Conservation (phyloP, 2,888 invertebrate species). For the Torymus auratus region DNA sequence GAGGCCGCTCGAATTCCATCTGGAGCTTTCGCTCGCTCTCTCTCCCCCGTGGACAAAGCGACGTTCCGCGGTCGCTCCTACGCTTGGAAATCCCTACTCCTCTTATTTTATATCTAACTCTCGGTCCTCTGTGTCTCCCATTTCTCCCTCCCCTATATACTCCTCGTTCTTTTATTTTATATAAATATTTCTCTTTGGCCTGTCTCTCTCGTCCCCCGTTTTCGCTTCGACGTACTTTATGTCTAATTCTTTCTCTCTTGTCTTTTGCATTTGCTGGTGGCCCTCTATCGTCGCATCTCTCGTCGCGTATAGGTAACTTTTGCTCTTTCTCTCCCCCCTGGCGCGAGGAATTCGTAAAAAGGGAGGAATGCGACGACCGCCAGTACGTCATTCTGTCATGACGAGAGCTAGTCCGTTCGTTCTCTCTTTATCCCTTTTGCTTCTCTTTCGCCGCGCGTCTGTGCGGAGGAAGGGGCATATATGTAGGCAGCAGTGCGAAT, state of each 20-base stretch:
- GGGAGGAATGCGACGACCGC: conserved; percentile 65
- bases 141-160: too few relatives aligned
- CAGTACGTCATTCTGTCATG: conserved; percentile 68
- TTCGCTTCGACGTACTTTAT: conserved; percentile 31
- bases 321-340: conserved; percentile 21
- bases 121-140: conserved; percentile 16
- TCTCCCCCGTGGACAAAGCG: conserved; percentile 51
- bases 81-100: conserved; percentile 40
- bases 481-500: too few relatives aligned
- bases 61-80: conserved; percentile 41
- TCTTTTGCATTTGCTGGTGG: conserved; percentile 21
- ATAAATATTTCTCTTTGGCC: conserved; percentile 24
- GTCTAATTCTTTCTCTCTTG: conserved; percentile 36
- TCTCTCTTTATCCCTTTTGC: background rate
- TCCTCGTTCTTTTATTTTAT: background rate
- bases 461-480: too few relatives aligned
- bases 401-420: conserved; percentile 44
- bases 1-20: conserved; percentile 55
- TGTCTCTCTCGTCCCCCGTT: background rate
- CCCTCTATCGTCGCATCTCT: background rate
- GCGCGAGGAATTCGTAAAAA: conserved; percentile 66
- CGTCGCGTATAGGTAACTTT: background rate
- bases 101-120: conserved; percentile 59
- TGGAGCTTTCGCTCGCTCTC: conserved; percentile 31
- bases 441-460: background rate